Base-by-base conservation (phyloP, 2,888 invertebrate species). In the Synanthedon myopaeformis region DNA sequence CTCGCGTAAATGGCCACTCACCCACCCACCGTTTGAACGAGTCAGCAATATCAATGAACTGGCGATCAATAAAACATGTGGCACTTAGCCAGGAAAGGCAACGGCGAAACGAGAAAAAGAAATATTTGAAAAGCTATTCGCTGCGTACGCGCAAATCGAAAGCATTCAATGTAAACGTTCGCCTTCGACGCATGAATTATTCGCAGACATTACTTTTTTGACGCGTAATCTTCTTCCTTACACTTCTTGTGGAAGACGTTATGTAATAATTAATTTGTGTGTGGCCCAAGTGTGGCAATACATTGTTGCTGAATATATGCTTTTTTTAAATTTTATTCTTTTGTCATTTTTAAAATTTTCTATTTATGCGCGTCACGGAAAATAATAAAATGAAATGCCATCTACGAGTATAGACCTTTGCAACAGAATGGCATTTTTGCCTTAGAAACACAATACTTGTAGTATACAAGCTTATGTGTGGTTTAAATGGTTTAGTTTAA, bases 51-150 rank as follows among this genome's bases (percentile, higher is more conserved):
- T 87, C 87, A 87, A 87, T 87, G 86, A 86, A 86, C 85, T 76
- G 78, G 70, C 80, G 81, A 86, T 87, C 86, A 86, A 87, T 87
- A 86, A 86, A 86, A 87, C 87, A 86, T 87, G 81, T 82, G 84
- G 82, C 83, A 76, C 74, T 74, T 67, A 74, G 82, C 84, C 86
- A 82, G 79, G 74, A 85, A 86, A 87, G 86, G 86, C 83, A 84
- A 80, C 78, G 69, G 76, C 80, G 81, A 82, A 82, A 76, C 79
- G 83, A 82, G 85, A 86, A 81, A 86, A 85, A 82, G 84, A 84
- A 76, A 82, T 82, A 83, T 84, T 78, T 73, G 79, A 82, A 82
- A 81, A 80, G 76, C 76, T 61, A 81, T 76, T 73, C 80, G 70
- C 68, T 74, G 74, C 72, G 79, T 79, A 83, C 76, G 72, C 74